Evolutionary conservation across 2,797 vertebrate genomes (phyloP), one percentile per base, ranked within the genome.

Genomic region (Platyrinchus mystaceus): DNA sequence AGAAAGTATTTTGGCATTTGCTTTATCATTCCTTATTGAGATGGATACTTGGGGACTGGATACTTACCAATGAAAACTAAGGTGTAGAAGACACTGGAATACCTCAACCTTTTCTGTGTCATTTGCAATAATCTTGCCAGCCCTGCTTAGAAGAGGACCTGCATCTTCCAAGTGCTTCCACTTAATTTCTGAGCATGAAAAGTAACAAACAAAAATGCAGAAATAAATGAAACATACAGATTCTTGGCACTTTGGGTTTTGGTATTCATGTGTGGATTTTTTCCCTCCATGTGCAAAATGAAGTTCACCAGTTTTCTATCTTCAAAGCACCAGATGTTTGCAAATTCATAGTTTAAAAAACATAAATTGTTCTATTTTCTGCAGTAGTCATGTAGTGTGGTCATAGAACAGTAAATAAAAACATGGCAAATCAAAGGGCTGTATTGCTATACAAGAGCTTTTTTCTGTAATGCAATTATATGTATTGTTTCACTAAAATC

Each of bases 181-280:
- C 24, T 44, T 62, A 50, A 77, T 52, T 60, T 84, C 60, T 60
- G 16, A 50, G 4, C 23, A 58, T 15, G 7, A 62, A 85, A 95
- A 53, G 37, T 14, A 66, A 4, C 3, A 83, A 79, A 73, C n/a
- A 22, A 66, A 76, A 77, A 58, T 22, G 2, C 5, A 62, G 7
- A 59, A 73, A 32, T 37, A 49, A 71, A 60, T 30, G 2, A 66
- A 82, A 58, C 2, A 2, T 20, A 20, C 7, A 37, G 6, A 66
- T 28, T 52, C 2, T 17, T 69, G 24, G 6, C 4, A 58, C 9
- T 53, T 77, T 2, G 2, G 0, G 10, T 56, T 82, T 41, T 34
- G 32, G 12, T 59, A 50, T 58, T 58, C 1, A 4, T 7, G 1
- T 34, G 2, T 20, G 6, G 3, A 3, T 8, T 1, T 59, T 83